Percentiles rank a stretch among this genome's conserved stretches.
These are phyloP conservation scores for Pelobates fuscus DNA, from an alignment of 2,113 vertebrate genomes.

Conservation along the genomic window DNA sequence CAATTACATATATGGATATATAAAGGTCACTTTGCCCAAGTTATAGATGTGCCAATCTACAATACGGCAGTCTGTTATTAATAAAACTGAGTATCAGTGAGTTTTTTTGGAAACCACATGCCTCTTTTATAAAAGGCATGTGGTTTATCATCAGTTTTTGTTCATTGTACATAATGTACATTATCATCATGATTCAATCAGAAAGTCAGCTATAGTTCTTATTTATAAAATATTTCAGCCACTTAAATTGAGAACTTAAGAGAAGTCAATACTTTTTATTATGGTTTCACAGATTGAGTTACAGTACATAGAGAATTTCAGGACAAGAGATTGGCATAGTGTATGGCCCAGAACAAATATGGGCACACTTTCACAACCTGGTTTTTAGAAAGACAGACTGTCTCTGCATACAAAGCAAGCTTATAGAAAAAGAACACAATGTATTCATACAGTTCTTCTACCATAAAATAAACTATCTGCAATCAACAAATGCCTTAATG, in stretches of 20 bases:
- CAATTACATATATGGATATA: background rate
- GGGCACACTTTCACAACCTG: constrained; percentile 30
- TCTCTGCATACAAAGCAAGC: background rate
- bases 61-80: background rate
- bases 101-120: background rate
- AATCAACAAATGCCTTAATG: background rate
- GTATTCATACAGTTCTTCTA: background rate
- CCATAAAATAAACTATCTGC: constrained; percentile 1
- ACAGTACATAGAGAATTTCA: constrained; percentile 22
- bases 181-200: background rate
- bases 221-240: background rate
- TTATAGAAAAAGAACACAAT: constrained; percentile 1
- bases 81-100: constrained; percentile 9
- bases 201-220: background rate
- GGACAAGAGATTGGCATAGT: constrained; percentile 17
- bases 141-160: background rate
- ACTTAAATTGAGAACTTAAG: background rate
- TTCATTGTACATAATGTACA: background rate
- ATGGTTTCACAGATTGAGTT: background rate
- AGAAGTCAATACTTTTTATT: background rate
- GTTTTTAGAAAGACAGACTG: constrained; percentile 18
- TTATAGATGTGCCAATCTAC: background rate
- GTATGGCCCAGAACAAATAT: constrained; percentile 4
- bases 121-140: background rate
- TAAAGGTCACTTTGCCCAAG: background rate